Evolutionary conservation across 2,113 vertebrate genomes (phyloP).

Genomic region (Aldabrachelys gigantea): DNA sequence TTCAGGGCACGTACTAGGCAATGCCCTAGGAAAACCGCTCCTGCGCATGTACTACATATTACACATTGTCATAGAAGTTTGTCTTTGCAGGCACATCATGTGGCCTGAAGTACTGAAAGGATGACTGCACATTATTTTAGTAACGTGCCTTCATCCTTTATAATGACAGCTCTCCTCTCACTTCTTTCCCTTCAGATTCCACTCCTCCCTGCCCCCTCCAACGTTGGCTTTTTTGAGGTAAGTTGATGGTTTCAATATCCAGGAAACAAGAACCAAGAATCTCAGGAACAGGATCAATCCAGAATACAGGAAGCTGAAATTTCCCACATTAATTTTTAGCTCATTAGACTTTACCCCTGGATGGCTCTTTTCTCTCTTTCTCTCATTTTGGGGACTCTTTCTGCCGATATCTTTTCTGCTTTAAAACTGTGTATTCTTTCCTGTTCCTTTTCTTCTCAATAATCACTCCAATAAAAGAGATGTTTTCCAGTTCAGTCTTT

Average conservation of each 20-base stretch:
- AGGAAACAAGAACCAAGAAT: neutral
- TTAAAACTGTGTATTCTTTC: neutral
- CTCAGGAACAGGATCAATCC: neutral
- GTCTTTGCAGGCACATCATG: neutral
- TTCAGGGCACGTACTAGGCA: neutral
- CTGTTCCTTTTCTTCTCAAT: neutral
- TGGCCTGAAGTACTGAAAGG: neutral
- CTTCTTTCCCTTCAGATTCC: conserved; percentile 63
- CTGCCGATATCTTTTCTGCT: neutral
- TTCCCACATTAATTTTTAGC: neutral
- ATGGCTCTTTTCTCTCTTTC: neutral
- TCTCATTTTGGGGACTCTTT: neutral
- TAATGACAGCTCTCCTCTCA: neutral
- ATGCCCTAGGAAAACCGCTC: neutral
- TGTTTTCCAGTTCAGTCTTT: neutral
- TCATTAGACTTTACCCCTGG: neutral
- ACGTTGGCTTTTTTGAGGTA: conserved; percentile 42
- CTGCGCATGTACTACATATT: neutral
- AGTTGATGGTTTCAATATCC: neutral
- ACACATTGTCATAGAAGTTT: neutral
- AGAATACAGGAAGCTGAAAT: neutral
- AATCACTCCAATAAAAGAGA: neutral
- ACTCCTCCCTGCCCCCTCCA: conserved; percentile 53
- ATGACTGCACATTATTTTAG: neutral
- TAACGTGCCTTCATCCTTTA: neutral